A percentile compares a stretch with the other conserved stretches of the same genome.
phyloP scores from a whole-genome alignment of 2,888 invertebrate species.

The Phlogophora meticulosa region DNA sequence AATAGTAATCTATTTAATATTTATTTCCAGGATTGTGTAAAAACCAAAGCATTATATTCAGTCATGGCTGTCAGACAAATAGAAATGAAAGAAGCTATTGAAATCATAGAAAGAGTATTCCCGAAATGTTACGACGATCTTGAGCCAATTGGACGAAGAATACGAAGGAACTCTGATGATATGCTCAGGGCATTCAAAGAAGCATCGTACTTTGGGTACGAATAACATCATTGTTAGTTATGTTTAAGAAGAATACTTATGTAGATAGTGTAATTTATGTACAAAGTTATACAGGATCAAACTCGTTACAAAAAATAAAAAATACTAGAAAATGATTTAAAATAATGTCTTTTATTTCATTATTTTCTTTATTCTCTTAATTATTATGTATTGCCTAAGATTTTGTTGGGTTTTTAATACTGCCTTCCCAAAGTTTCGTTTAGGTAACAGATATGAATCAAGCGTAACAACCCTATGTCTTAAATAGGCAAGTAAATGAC shows the following conservation, averaged over 20 bases:
- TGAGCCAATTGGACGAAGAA: constrained; percentile 96
- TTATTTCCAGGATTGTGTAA: constrained; percentile 95
- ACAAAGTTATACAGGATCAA: constrained; percentile 61
- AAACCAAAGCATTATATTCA: constrained; percentile 96
- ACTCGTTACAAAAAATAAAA: constrained; percentile 77
- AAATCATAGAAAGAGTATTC: constrained; percentile 96
- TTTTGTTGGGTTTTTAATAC: constrained; percentile 79
- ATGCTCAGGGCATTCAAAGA: constrained; percentile 95
- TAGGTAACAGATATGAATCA: constrained; percentile 64
- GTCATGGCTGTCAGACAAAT: constrained; percentile 96
- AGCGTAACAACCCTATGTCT: constrained; percentile 62
- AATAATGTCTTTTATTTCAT: constrained; percentile 91
- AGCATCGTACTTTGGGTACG: constrained; percentile 95
- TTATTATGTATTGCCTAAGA: constrained; percentile 77
- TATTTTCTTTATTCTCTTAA: constrained; percentile 80
- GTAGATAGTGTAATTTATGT: constrained; percentile 53
- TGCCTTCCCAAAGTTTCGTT: constrained; percentile 74
- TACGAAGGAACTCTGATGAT: constrained; percentile 94
- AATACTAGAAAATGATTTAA: constrained; percentile 81
- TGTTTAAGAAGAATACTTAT: constrained; percentile 23
- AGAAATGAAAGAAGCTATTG: constrained; percentile 93
- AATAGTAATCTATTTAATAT: background rate
- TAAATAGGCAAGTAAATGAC: constrained; percentile 57
- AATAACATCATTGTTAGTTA: constrained; percentile 69
- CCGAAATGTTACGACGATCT: constrained; percentile 97